Percentiles rank a stretch among this genome's conserved stretches.
These are phyloP conservation scores for Dunckerocampus dactyliophorus DNA, from an alignment of 2,113 vertebrate genomes.

Conservation along the genomic window DNA sequence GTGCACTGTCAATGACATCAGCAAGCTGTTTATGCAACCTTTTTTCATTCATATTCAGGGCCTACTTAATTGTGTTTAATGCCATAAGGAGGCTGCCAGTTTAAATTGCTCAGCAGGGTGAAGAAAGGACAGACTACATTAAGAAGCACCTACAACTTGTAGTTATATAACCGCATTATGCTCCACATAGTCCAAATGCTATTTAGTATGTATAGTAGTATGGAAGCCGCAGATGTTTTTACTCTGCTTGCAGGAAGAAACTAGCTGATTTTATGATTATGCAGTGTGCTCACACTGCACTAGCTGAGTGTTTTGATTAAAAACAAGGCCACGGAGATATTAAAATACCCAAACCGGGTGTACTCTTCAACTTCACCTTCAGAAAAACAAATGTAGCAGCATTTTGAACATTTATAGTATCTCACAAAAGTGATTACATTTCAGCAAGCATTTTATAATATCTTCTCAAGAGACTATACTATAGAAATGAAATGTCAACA, in stretches of 20 bases:
- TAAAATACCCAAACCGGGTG: neutral
- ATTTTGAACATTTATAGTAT: neutral
- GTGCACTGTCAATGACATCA: constrained; percentile 9
- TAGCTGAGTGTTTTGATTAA: neutral
- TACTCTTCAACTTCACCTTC: neutral
- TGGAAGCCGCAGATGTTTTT: neutral
- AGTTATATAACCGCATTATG: neutral
- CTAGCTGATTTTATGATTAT: neutral
- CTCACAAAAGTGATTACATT: too few species aligned
- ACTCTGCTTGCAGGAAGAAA: neutral
- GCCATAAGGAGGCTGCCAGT: constrained; percentile 21
- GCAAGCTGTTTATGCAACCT: constrained; percentile 9
- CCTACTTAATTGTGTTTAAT: constrained; percentile 20
- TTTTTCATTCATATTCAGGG: constrained; percentile 21
- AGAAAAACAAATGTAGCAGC: neutral
- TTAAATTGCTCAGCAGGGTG: constrained; percentile 8
- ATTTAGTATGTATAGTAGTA: neutral
- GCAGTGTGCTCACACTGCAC: neutral
- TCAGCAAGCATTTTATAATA: too few species aligned
- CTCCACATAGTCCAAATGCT: neutral
- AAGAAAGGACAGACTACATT: constrained; percentile 2
- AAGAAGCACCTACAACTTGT: too few species aligned
- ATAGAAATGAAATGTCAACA: too few species aligned
- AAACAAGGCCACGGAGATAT: neutral
- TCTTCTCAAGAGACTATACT: too few species aligned